Base-by-base conservation (phyloP, 2,113 vertebrate species). In the Otolemur garnettii region DNA sequence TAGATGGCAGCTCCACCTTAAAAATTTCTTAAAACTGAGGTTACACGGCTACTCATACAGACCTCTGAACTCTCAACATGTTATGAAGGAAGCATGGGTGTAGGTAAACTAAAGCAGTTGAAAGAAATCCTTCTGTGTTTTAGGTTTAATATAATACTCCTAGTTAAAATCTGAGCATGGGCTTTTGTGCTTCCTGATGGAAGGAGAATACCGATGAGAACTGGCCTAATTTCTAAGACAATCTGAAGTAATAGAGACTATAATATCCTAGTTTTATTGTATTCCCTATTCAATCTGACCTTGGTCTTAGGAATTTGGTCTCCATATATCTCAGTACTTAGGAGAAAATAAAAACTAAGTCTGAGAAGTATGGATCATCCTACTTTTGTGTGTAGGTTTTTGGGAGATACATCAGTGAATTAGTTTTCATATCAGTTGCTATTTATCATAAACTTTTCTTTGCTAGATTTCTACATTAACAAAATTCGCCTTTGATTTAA, bases 111-210 rank as follows among this genome's bases (percentile, higher is more conserved):
- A 90, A 78, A 42, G 55, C 11, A 81, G 60, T 59, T n/a, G 7
- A 78, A 91, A 89, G 35, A 96, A 82, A 72, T 60, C 12, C 28
- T 93, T 7, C 28, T 94, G 21, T 92, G 42, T 87, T 95, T 92
- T 66, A 93, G 42, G 7, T 90, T 96, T 87, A 90, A 87, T 88
- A 68, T 57, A 77, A 83, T 69, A 72, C 30, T 94, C 38, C 68
- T 7, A 88, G 74, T 74, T 50, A 84, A 81, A 87, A 80, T 93
- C 18, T 7, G 55, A 87, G 75, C 21, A 53, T 0, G 53, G 26
- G 38, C 11, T 90, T 84, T 94, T 62, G 38, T 69, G 50, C 84
- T 93, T 96, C 19, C 18, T 10, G 77, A 21, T 84, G 77, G 93
- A 94, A 91, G 69, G 35, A 79, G 60, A 69, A 69, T 75, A 19